phyloP scores from a whole-genome alignment of 1,140 invertebrate species.

The Palaemon carinicauda region DNA sequence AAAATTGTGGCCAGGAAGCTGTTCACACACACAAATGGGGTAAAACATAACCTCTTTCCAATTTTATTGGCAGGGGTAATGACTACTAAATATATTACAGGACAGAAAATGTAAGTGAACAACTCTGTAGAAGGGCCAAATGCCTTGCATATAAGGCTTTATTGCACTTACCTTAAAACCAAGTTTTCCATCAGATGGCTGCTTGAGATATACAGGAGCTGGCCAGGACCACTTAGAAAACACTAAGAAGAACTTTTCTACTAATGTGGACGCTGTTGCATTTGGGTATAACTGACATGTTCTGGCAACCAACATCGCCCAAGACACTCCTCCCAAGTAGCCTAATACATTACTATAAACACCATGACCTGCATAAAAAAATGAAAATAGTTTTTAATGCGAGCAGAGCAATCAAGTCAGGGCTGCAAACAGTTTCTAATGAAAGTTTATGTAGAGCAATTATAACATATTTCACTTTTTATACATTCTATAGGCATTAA shows the following conservation, averaged over 20 bases:
- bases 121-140: too few relatives aligned
- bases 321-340: conserved; percentile 97
- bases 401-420: too few relatives aligned
- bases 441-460: not conserved
- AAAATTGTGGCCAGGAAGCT: too few relatives aligned
- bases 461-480: not conserved
- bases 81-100: not conserved
- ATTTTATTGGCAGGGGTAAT: too few relatives aligned
- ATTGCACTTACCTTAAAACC: conserved; percentile 71
- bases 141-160: not conserved
- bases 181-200: conserved; percentile 85
- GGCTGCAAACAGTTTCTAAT: not conserved
- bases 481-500: not conserved
- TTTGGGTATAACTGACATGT: conserved; percentile 99
- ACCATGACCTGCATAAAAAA: conserved; percentile 77
- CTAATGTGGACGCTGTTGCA: conserved; percentile 90
- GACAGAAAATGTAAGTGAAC: not conserved
- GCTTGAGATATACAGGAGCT: conserved; percentile 93
- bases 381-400: not conserved
- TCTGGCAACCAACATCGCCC: conserved; percentile 98
- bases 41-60: too few relatives aligned
- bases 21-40: too few relatives aligned
- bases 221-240: conserved; percentile 99
- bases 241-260: conserved; percentile 98
- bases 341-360: conserved; percentile 98